Evolutionary conservation across 2,797 vertebrate genomes (phyloP), one percentile per base, ranked within the genome.

Genomic region (Hipposideros larvatus): DNA sequence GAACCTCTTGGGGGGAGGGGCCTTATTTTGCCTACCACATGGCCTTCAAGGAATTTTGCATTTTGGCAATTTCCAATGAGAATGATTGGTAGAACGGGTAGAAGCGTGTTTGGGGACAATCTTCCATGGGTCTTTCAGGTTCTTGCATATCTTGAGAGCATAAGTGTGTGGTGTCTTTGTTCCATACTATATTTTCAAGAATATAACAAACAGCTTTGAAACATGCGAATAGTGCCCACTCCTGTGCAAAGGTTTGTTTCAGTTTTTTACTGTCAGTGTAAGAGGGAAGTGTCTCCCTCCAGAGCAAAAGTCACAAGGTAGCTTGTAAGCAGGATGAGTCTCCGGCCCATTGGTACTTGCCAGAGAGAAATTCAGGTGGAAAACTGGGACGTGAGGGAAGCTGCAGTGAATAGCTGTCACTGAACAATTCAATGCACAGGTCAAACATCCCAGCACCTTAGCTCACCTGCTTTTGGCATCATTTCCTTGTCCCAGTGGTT

Each of bases 361-460:
- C 74, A 80, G 37, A 92, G 51, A 65, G 51, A 61, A 73, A n/a
- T 79, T 19, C 53, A 59, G 31, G 11, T 43, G 43, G 51, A 51
- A 37, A 48, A 66, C 24, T 11, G 13, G 53, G 7, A 90, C 7
- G 24, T 55, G 11, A 21, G 41, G 66, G 55, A 51, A 8, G 41
- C 8, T 7, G 5, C 28, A 2, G 51, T 4, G 65, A 65, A 34
- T 2, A n/a, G 26, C 16, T 51, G 2, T 63, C 43, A 10, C 4
- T 0, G 6, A 90, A 41, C 34, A 43, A 70, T 10, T 61, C 31
- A 22, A 21, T 0, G 0, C 1, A 28, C 5, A 11, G 11, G 5
- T 21, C 57, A 26, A 77, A 10, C 19, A 34, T n/a, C n/a, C 5
- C 2, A 11, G 6, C 51, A 22, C 34, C 48, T n/a, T 7, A 21